phyloP scores from a whole-genome alignment of 1,140 invertebrate species.

The Coboldia fuscipes region DNA sequence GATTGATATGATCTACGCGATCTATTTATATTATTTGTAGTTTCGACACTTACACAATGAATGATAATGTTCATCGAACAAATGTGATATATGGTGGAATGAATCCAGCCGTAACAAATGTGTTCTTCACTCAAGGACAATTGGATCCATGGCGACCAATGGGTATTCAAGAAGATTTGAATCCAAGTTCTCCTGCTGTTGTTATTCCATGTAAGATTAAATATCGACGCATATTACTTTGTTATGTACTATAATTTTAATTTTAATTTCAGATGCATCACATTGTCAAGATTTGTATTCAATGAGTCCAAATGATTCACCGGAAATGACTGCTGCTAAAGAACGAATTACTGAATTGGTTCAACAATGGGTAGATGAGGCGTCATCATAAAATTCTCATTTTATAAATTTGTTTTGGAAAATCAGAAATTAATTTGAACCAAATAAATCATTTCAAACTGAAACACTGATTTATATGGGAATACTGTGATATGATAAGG shows the following conservation, averaged over 20 bases:
- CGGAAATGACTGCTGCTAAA: conserved; percentile 34
- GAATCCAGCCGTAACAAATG: conserved; percentile 29
- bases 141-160: conserved; percentile 42
- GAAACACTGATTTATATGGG: too few relatives aligned
- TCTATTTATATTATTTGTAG: conserved; percentile 15
- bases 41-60: conserved; percentile 24
- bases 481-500: too few relatives aligned
- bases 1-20: neutral
- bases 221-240: neutral
- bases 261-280: conserved; percentile 35
- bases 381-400: too few relatives aligned
- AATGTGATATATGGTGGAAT: conserved; percentile 36
- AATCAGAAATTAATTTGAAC: too few relatives aligned
- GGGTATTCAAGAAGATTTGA: conserved; percentile 29
- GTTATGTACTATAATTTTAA: conserved; percentile 4
- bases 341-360: conserved; percentile 27
- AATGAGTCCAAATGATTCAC: conserved; percentile 25
- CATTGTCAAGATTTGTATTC: conserved; percentile 53
- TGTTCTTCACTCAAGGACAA: conserved; percentile 36
- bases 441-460: too few relatives aligned
- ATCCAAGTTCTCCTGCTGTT: conserved; percentile 27
- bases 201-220: conserved; percentile 10
- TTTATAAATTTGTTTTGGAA: too few relatives aligned
- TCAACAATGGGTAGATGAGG: conserved; percentile 28
- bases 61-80: conserved; percentile 26